A percentile compares a stretch with the other conserved stretches of the same genome.
These are phyloP conservation scores for Ooceraea biroi DNA, from an alignment of 1,140 invertebrate genomes.

Conservation along the genomic window DNA sequence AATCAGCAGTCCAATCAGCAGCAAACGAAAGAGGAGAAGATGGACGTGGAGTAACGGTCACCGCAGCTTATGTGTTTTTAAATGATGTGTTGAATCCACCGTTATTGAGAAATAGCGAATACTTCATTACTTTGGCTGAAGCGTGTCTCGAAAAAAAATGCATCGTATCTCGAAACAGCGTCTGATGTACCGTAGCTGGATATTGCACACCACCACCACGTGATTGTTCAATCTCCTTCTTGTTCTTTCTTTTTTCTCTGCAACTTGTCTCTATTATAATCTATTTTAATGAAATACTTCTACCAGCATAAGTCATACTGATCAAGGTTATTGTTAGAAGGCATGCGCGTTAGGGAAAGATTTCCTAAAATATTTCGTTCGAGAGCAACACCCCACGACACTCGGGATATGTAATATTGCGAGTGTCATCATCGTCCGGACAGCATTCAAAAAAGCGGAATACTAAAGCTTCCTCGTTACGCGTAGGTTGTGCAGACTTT, in stretches of 20 bases:
- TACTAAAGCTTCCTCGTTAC: not conserved
- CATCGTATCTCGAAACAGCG: constrained; percentile 73
- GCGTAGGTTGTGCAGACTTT: not conserved
- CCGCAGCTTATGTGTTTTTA: constrained; percentile 72
- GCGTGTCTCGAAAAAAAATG: constrained; percentile 46
- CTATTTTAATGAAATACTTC: constrained; percentile 52
- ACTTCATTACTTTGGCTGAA: constrained; percentile 66
- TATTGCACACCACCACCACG: constrained; percentile 61
- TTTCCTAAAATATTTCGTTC: constrained; percentile 13
- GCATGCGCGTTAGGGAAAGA: not conserved
- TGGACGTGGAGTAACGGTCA: constrained; percentile 85
- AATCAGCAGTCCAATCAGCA: constrained; percentile 86
- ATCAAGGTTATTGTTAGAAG: constrained; percentile 16
- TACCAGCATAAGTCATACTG: constrained; percentile 38
- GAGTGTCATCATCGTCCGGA: not conserved
- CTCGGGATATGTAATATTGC: constrained; percentile 13
- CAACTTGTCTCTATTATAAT: constrained; percentile 52
- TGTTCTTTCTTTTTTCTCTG: constrained; percentile 30
- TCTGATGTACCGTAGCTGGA: constrained; percentile 62
- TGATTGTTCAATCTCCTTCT: constrained; percentile 39
- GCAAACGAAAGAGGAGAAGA: constrained; percentile 86
- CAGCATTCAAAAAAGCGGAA: not conserved
- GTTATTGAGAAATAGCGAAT: constrained; percentile 74
- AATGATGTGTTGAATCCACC: constrained; percentile 71
- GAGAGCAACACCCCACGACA: not conserved